These are phyloP conservation scores for Nowickia ferox DNA, from an alignment of 2,888 invertebrate species.

Conservation along the genomic window DNA sequence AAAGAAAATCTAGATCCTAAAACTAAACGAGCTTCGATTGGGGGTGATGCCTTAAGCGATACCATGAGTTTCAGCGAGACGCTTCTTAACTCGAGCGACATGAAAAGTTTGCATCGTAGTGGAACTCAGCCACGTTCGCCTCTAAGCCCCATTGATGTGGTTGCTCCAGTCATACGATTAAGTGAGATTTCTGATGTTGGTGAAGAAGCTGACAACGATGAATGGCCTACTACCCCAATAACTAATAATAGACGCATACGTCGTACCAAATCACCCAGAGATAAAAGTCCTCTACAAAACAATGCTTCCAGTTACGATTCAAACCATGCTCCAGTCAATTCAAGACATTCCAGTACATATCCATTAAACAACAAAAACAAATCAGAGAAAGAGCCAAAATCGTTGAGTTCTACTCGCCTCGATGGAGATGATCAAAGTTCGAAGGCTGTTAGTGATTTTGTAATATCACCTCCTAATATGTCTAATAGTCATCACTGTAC, in stretches of 20 bases:
- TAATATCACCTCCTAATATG: slow-evolving; percentile 77
- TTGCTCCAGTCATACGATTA: slow-evolving; percentile 38
- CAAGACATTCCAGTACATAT: slow-evolving; percentile 57
- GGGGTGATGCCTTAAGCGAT: slow-evolving; percentile 73
- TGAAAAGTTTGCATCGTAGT: slow-evolving; percentile 75
- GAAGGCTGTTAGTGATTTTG: slow-evolving; percentile 74
- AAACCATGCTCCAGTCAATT: slow-evolving; percentile 73
- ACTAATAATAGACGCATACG: slow-evolving; percentile 75
- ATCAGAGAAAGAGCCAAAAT: slow-evolving; percentile 66
- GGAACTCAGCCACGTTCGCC: slow-evolving; percentile 76
- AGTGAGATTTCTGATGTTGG: slow-evolving; percentile 68
- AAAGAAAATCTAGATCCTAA: slow-evolving; percentile 79
- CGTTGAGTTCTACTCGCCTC: slow-evolving; percentile 78
- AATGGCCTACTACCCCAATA: slow-evolving; percentile 78
- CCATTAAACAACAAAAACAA: slow-evolving; percentile 33
- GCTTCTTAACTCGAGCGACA: slow-evolving; percentile 78
- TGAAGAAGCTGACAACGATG: slow-evolving; percentile 79
- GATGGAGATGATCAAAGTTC: slow-evolving; percentile 75
- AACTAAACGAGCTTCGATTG: slow-evolving; percentile 52
- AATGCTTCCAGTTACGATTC: neutral
- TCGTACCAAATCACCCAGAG: slow-evolving; percentile 77
- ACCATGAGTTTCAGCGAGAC: slow-evolving; percentile 81
- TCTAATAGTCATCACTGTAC: slow-evolving; percentile 56
- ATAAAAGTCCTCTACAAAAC: slow-evolving; percentile 41
- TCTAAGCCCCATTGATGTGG: slow-evolving; percentile 76